Evolutionary conservation across 30 jellyfish, hydroid and myxozoan species (phyloP), one percentile per base, ranked within the genome.

Genomic region (Cassiopea xamachana): DNA sequence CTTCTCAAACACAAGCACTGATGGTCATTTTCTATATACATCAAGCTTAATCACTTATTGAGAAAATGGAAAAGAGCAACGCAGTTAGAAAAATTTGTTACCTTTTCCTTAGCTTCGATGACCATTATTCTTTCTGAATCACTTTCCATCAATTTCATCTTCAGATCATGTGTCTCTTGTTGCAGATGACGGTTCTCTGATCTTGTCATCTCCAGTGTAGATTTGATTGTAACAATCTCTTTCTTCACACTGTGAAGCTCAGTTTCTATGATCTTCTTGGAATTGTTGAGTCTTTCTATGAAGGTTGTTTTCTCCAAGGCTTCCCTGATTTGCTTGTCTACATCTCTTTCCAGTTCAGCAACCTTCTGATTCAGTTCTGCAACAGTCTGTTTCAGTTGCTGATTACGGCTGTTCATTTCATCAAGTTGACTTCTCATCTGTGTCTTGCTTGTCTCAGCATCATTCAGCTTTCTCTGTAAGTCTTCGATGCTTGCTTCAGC

Each of bases 91-190:
- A 75, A 7, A 15, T 17, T 2, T 17, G 48, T 87, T 9, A 87
- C 89, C 88, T 98, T 97, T 50, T 92, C 97, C 83, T 87, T 96
- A 55, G 93, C 86, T 78, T 96, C 99, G 43, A 76, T 73, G 58
- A 92, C 72, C 93, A 84, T 69, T 1, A 81, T 85, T 75, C 73
- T 84, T 39, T 92, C 99, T 2, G 99, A 96, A 73, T 96, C 99
- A 67, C 84, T 74, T 60, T 91, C 98, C 98, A 96, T 67, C 81
- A 96, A 73, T 50, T 92, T 91, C 92, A 88, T 85, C 19, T 81
- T 89, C 96, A 96, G 79, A 55, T 88, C 92, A 58, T 88, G 98
- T 16, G 69, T 96, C 44, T 96, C 99, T 88, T 96, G 99, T 47
- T 83, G 94, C 89, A 90, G 77, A 50, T 86, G 72, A 16, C 99